A percentile compares a stretch with the other conserved stretches of the same genome.
phyloP scores from a whole-genome alignment of 1,140 invertebrate genomes.

The Penaeus chinensis region DNA sequence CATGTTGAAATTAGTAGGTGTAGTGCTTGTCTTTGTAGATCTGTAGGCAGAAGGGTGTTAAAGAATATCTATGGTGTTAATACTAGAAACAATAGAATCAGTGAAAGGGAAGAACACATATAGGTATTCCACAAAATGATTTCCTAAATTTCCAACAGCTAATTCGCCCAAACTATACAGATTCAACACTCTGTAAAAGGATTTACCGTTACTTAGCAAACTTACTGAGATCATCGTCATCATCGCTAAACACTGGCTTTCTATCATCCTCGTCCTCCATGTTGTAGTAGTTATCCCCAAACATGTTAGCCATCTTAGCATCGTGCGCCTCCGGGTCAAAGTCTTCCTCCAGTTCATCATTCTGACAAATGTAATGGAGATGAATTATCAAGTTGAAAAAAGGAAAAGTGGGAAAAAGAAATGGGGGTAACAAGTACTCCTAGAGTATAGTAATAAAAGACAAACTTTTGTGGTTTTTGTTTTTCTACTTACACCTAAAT shows the following conservation, averaged over 20 bases:
- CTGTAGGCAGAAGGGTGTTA: no score
- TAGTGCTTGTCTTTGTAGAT: no score
- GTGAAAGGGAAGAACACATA: no score
- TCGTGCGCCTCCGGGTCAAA: slow-evolving; percentile 94
- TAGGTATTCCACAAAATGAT: no score
- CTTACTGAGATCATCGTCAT: slow-evolving; percentile 75
- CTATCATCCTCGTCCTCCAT: slow-evolving; percentile 76
- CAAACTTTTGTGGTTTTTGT: slow-evolving; percentile 3
- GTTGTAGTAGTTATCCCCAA: slow-evolving; percentile 87
- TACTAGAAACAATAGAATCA: no score
- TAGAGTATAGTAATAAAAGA: not conserved
- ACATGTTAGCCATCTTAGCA: slow-evolving; percentile 85
- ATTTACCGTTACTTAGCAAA: not conserved
- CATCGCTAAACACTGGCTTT: slow-evolving; percentile 84
- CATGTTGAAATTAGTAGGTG: no score
- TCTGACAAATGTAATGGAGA: slow-evolving; percentile 65
- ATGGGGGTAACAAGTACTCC: not conserved
- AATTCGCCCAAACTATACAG: not conserved
- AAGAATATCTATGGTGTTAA: no score
- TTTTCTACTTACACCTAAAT: slow-evolving; percentile 71
- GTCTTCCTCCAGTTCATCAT: slow-evolving; percentile 82
- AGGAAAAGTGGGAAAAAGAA: not conserved
- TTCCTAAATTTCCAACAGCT: no score
- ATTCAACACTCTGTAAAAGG: not conserved
- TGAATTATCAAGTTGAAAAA: not conserved